Evolutionary conservation across 1,140 invertebrate genomes (phyloP).

Genomic region (Caligus rogercresseyi): DNA sequence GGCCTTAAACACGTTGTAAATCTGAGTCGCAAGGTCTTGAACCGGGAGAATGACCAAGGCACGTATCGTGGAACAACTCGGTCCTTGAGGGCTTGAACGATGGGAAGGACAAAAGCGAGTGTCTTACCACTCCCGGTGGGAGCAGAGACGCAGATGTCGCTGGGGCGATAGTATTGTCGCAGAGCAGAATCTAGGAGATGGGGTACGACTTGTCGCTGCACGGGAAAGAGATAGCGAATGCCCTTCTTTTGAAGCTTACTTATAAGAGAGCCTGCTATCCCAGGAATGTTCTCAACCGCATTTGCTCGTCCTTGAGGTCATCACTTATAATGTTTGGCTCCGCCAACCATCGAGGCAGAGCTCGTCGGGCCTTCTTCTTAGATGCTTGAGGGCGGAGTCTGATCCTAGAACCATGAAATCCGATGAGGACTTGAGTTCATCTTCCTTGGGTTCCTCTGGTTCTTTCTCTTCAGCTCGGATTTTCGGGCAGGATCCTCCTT

Average conservation of each 20-base stretch:
- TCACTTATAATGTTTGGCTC: constrained; percentile 54
- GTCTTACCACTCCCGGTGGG: constrained; percentile 97
- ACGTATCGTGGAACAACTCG: constrained; percentile 41
- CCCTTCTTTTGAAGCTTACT: constrained; percentile 47
- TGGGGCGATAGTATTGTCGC: constrained; percentile 42
- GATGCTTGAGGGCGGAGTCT: neutral
- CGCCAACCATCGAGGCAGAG: constrained; percentile 67
- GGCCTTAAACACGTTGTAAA: constrained; percentile 57
- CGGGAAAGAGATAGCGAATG: constrained; percentile 59
- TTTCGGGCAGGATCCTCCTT: neutral
- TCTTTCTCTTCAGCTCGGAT: neutral
- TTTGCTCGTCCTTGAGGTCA: constrained; percentile 42
- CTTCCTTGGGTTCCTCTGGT: neutral
- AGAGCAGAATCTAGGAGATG: constrained; percentile 47
- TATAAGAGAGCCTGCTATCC: constrained; percentile 42
- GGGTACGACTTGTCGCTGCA: constrained; percentile 67
- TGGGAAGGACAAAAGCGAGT: constrained; percentile 75
- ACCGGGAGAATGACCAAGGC: constrained; percentile 80
- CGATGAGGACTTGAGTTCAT: neutral
- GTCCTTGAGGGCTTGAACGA: constrained; percentile 45
- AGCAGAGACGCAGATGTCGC: constrained; percentile 88
- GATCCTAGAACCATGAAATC: neutral
- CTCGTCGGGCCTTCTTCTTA: constrained; percentile 39
- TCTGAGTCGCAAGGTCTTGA: constrained; percentile 71
- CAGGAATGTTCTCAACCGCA: constrained; percentile 39